Base-by-base conservation (phyloP, 2,797 vertebrate species). In the Spea hammondii region DNA sequence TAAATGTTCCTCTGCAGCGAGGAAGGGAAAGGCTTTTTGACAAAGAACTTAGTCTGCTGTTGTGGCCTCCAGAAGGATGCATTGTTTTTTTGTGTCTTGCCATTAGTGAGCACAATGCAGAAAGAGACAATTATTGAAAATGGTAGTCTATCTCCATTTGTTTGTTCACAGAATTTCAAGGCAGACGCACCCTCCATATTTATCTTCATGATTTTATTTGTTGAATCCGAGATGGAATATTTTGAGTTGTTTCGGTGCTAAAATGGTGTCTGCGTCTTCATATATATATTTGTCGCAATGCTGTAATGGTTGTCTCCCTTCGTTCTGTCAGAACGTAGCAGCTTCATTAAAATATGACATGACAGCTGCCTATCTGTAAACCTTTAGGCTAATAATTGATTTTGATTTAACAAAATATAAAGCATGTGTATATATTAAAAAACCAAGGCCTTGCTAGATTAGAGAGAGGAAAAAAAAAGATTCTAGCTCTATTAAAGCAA, bases 1-100 rank as follows among this genome's bases (percentile, higher is more conserved):
- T 47, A 82, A 73, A 62, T 72, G 11, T 68, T 70, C 62, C 64
- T 3, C 4, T 73, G 70, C 49, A 77, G 48, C 53, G 48, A 68
- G 48, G 76, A 70, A 51, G 32, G 12, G 69, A 77, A 69, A 32
- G 32, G 64, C 70, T 69, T 77, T 77, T 67, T 81, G 59, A 59
- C 50, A 55, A 81, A 67, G 70, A 68, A 65, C 32, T 64, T 62
- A 55, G 46, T 13, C 67, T 46, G 46, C 48, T 57, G 55, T 82
- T 64, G 54, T 77, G 74, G 69, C 69, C 69, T 70, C 55, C 48
- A 70, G 32, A 6, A 53, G 55, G 49, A 67, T 69, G 32, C 59
- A 79, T 62, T 74, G 65, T 69, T 62, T 62, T 65, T 32, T 32
- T 32, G 32, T 62, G 46, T 59, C 54, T 65, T 45, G 12, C 44